Base-by-base conservation (phyloP, 2,797 vertebrate species). In the Fratercula arctica region DNA sequence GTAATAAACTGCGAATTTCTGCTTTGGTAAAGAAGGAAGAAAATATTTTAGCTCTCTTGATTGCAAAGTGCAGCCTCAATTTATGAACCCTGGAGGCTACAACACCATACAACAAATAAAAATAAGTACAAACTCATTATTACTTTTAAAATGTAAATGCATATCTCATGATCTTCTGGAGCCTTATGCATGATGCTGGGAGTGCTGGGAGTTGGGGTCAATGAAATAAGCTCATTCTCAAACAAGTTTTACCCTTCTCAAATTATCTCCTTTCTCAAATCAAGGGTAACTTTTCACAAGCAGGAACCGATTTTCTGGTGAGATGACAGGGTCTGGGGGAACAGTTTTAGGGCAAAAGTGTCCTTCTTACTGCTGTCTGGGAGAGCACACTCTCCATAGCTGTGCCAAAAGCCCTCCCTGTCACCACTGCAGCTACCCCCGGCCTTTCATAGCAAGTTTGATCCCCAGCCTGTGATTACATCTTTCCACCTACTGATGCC, bases 401-500 rank as follows among this genome's bases (percentile, higher is more conserved):
- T 60, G 43, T 67, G 80, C 73, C 69, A 90, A 60, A 64, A 84
- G 76, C 77, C 63, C 46, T 72, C 53, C 56, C 25, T 56, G 9
- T 41, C 73, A 74, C 48, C 54, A n/a, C 37, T 21, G 64, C 64
- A 31, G 57, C 67, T 69, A 41, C 54, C 45, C 45, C 50, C 12
- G 10, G 68, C 35, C 72, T 83, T 83, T 70, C 56, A 25, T 50
- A 67, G 18, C 70, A 59, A 33, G 29, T 82, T 66, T 76, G 87
- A 93, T 73, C 46, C 63, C 63, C 78, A 91, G 29, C 29, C 50
- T 76, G 70, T 61, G 54, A 69, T 69, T 54, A 6, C 29, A 9
- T 76, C 77, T 94, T 94, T 95, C 77, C 59, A 94, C 31, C 29
- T 84, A 53, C 51, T 39, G 83, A 84, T 78, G 86, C 57, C 48